Base-by-base conservation (phyloP, 1,140 invertebrate species). In the Cydia splendana region DNA sequence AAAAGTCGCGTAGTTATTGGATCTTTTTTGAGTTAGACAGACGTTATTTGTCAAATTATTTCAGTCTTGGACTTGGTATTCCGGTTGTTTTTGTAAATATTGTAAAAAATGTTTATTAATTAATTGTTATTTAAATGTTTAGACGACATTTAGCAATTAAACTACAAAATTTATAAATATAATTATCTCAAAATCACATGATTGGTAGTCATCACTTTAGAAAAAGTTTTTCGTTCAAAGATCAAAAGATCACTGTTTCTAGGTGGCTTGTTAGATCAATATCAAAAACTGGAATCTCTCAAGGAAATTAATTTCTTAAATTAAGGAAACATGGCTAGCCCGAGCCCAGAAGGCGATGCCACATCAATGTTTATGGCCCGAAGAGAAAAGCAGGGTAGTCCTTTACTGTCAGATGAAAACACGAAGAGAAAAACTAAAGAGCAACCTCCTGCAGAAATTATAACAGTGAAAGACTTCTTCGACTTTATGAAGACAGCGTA, bases 401-500 rank as follows among this genome's bases (percentile, higher is more conserved):
- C 88, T 2, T 74, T 65, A 5, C 78, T 79, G 7, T 84, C 80
- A 5, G 87, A 87, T 62, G 53, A 83, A 34, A 75, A 82, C 6
- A 84, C 87, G 1, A 85, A 84, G 76, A 83, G 79, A 82, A 89
- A 86, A 79, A 87, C 86, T 4, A 78, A 79, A 18, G 77, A 77
- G 5, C 88, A 87, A 67, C 77, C 82, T 38, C 82, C 85, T 53
- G 82, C 87, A 24, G 89, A 93, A 91, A 88, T 95, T 76, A 94
- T 96, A 77, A 95, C 95, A 0, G 94, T 96, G 24, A 95, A 95
- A 89, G 94, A 95, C 81, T 96, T 96, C 88, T 95, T 96, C 78
- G 95, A 96, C 83, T 96, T 96, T 87, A 95, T 96, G 93, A 94
- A 95, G 86, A 95, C 95, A 10, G 95, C 95, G 2, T 96, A 96